Conservation (phyloP, 37 sponge, comb jelly and placozoan species). For the Agelas oroides region DNA sequence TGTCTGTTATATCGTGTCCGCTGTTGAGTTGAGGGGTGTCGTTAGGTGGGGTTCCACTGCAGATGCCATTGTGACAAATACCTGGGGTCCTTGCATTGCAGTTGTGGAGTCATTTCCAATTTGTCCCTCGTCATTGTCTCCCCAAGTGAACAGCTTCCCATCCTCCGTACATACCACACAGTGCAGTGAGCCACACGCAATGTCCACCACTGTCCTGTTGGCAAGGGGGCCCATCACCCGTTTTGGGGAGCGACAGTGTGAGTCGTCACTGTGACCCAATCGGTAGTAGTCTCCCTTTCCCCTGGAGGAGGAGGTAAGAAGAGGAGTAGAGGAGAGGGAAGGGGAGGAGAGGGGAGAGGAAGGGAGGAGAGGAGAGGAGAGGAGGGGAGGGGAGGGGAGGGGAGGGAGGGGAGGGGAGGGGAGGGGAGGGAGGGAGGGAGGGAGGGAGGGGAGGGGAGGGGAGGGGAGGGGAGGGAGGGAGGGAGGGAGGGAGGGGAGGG, state of each 20-base stretch:
- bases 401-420: too few relatives aligned
- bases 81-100: slow-evolving; percentile 72
- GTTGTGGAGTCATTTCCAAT: slow-evolving; percentile 87
- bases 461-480: too few relatives aligned
- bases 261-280: slow-evolving; percentile 93
- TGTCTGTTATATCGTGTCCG: too few relatives aligned
- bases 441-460: background rate
- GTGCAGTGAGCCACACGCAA: slow-evolving; percentile 93
- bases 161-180: slow-evolving; percentile 82
- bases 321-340: background rate
- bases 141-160: slow-evolving; percentile 94
- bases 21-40: too few relatives aligned
- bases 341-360: too few relatives aligned
- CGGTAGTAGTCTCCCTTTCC: slow-evolving; percentile 97
- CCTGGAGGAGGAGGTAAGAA: slow-evolving; percentile 51
- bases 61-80: background rate
- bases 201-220: slow-evolving; percentile 75
- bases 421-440: too few relatives aligned
- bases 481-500: too few relatives aligned
- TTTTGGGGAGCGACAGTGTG: slow-evolving; percentile 87
- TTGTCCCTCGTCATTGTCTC: slow-evolving; percentile 99
- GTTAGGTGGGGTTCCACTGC: too few relatives aligned
- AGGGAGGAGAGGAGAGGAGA: too few relatives aligned
- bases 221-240: slow-evolving; percentile 78
- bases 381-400: too few relatives aligned